Evolutionary conservation across 2,888 invertebrate species (phyloP), one percentile per base, ranked within the genome.

Genomic region (Ichneumoninae sp.): DNA sequence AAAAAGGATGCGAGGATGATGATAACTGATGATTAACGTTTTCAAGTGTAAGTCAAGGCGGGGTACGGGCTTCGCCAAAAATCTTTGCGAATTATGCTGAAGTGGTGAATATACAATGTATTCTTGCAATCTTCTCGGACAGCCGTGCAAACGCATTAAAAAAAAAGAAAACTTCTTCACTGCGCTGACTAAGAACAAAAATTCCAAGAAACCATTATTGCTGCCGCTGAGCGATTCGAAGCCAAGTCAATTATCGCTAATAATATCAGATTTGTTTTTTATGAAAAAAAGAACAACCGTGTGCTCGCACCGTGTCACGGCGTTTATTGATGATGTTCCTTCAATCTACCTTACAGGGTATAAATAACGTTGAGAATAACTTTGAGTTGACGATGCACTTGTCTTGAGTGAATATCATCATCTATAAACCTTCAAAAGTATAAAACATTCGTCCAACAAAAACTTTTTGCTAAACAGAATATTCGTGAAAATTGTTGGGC

Each of bases 11-110:
- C 57, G 69, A 66, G 10, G 52, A 62, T 62, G 78, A 54, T 36
- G 30, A 54, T n/a, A 19, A 44, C 26, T 62, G 78, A 54, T 36
- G 30, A 54, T n/a, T 19, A 44, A 47, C 22, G 33, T 50, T 82
- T 71, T 65, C 65, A 47, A 65, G 69, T 84, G 75, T 70, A 60
- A 57, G 78, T 78, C 44, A 80, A 79, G 62, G 76, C 76, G 78
- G 54, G 68, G 57, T 66, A 86, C 83, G 85, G 80, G 80, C 80
- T 84, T 83, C 83, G 86, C 88, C 88, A 89, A 89, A 90, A 89
- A 89, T 90, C 89, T 90, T 90, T 88, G 88, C 65, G 85, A 89
- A 88, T 87, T 87, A 87, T 80, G 75, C 71, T 82, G 77, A 83
- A 62, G 74, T 86, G 75, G 83, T 57, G 57, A 71, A 69, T 84